phyloP scores from a whole-genome alignment of 2,888 invertebrate genomes.

The Hirudinaria manillensis region DNA sequence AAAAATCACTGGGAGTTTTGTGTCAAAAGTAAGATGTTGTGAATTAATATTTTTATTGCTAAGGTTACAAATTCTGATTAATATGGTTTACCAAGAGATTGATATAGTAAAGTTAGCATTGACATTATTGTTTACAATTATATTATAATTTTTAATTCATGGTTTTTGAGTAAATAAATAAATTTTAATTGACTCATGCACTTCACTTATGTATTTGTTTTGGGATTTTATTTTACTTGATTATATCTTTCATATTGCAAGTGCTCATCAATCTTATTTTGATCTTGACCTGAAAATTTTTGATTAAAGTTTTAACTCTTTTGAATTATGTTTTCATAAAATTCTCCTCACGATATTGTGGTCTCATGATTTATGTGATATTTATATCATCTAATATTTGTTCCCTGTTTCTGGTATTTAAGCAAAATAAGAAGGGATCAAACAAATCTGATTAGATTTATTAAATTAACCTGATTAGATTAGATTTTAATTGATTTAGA shows the following conservation, averaged over 20 bases:
- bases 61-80: background rate
- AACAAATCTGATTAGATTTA: background rate
- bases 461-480: background rate
- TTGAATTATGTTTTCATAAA: background rate
- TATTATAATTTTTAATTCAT: no score
- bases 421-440: background rate
- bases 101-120: no score
- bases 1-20: conserved; percentile 51
- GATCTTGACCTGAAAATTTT: conserved; percentile 10
- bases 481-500: no score
- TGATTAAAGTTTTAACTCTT: background rate
- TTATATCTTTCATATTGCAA: background rate
- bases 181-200: no score
- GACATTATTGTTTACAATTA: no score
- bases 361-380: no score
- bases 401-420: background rate
- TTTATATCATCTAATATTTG: no score
- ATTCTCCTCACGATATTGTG: no score
- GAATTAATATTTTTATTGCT: conserved; percentile 27
- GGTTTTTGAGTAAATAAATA: no score
- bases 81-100: no score
- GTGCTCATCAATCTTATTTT: background rate
- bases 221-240: no score
- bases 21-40: conserved; percentile 47
- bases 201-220: no score